phyloP scores from a whole-genome alignment of 2,888 invertebrate genomes.

The Clusia tigrina region DNA sequence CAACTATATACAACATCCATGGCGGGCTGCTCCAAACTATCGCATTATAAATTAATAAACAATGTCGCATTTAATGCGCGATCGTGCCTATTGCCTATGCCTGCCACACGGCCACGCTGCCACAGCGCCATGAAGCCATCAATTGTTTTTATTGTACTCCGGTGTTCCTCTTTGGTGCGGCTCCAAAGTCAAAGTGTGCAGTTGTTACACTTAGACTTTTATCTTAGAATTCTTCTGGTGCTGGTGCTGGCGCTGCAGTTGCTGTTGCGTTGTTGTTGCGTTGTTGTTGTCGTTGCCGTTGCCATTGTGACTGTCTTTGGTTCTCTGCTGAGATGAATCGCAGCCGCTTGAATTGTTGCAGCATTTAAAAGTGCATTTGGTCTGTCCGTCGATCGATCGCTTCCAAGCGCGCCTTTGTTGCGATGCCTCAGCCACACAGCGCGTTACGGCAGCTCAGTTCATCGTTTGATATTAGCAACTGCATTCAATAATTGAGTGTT shows the following conservation, averaged over 20 bases:
- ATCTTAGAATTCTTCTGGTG: background rate
- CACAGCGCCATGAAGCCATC: too few relatives aligned
- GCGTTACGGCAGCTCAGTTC: background rate
- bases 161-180: background rate
- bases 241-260: background rate
- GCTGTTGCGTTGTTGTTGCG: background rate
- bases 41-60: slow-evolving; percentile 41
- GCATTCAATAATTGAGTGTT: background rate
- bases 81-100: background rate
- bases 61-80: slow-evolving; percentile 7
- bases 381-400: too few relatives aligned
- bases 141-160: background rate
- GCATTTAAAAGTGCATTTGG: background rate
- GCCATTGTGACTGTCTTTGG: background rate
- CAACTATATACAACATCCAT: background rate
- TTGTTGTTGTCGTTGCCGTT: background rate
- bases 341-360: background rate
- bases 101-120: too few relatives aligned
- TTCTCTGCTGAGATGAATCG: background rate
- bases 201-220: background rate
- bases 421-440: background rate
- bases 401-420: background rate
- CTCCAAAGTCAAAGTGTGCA: background rate
- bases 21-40: slow-evolving; percentile 31
- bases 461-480: background rate